These are phyloP conservation scores for Luffia ferchaultella DNA, from an alignment of 2,888 invertebrate genomes.

Conservation along the genomic window DNA sequence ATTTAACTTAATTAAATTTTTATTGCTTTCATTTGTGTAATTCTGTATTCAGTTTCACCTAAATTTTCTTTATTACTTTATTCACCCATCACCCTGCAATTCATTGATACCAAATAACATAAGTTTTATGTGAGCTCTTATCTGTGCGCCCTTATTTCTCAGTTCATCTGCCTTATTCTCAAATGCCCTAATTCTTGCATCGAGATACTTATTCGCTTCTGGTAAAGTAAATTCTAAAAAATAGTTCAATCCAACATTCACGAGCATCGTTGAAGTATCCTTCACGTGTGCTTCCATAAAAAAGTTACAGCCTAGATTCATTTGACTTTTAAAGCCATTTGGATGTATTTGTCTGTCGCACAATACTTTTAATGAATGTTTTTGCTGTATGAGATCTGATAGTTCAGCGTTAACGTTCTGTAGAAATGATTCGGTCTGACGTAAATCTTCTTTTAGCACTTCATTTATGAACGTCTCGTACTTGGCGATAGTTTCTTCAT, in stretches of 20 bases:
- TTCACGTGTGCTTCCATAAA: conserved; percentile 80
- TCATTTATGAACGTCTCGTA: conserved; percentile 84
- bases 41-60: too few species aligned
- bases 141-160: conserved; percentile 71
- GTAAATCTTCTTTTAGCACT: conserved; percentile 76
- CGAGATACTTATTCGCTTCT: conserved; percentile 77
- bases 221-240: conserved; percentile 75
- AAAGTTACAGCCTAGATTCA: conserved; percentile 86
- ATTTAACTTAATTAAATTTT: too few species aligned
- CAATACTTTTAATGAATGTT: conserved; percentile 73
- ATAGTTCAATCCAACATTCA: conserved; percentile 79
- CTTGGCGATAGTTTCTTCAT: conserved; percentile 30
- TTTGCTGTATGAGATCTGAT: conserved; percentile 76
- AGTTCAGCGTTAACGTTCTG: conserved; percentile 72
- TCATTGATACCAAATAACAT: conserved; percentile 75
- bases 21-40: too few species aligned
- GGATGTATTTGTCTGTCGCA: conserved; percentile 60
- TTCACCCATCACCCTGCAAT: too few species aligned
- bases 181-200: conserved; percentile 72
- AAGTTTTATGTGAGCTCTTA: conserved; percentile 81
- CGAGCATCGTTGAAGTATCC: conserved; percentile 70
- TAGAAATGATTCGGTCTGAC: conserved; percentile 63
- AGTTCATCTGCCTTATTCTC: conserved; percentile 70
- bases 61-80: too few species aligned
- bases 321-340: conserved; percentile 49